Base-by-base conservation (phyloP, 1,140 invertebrate genomes). In the Cydia amplana region DNA sequence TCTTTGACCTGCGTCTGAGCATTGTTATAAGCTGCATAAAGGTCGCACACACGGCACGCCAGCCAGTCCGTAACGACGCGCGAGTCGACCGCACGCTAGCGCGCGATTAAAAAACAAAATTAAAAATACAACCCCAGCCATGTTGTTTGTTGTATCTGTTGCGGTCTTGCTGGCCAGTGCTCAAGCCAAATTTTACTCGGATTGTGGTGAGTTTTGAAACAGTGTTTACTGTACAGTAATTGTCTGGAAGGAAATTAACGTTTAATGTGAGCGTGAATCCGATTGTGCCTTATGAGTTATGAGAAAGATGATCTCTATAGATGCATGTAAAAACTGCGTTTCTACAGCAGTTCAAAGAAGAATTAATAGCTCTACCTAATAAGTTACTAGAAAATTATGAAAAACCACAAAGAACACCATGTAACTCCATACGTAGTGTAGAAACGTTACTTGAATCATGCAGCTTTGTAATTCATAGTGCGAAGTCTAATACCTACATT, bases 1-100 rank as follows among this genome's bases (percentile, higher is more conserved):
- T 89, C 87, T 89, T 86, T 91, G 88, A 85, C 82, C 83, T 84
- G 87, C 89, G 86, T 83, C 43, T 25, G 81, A 84, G 89, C 88
- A 88, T 70, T 86, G 82, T 85, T 85, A 87, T 86, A 86, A 78
- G 81, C 80, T 82, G 23, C 36, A 83, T 85, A 87, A 86, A 89
- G 85, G 89, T 85, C 87, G 82, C 67, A 63, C 76, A 80, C 84
- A 82, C 76, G 81, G 79, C 77, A 77, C 80, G 83, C 64, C 77
- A 81, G 75, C 76, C 87, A 89, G 88, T 91, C 77, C 40, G 78
- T 63, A 32, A 74, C 74, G 72, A 80, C 85, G 86, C 85, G 90
- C 88, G 90, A 90, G 88, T 90, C 84, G 84, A 63, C 23, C 46
- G 73, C 72, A 84, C 88, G 87, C 83, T 87, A 91, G 88, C 87